phyloP scores from a whole-genome alignment of 1,140 invertebrate genomes.

The Sinonovacula constricta region DNA sequence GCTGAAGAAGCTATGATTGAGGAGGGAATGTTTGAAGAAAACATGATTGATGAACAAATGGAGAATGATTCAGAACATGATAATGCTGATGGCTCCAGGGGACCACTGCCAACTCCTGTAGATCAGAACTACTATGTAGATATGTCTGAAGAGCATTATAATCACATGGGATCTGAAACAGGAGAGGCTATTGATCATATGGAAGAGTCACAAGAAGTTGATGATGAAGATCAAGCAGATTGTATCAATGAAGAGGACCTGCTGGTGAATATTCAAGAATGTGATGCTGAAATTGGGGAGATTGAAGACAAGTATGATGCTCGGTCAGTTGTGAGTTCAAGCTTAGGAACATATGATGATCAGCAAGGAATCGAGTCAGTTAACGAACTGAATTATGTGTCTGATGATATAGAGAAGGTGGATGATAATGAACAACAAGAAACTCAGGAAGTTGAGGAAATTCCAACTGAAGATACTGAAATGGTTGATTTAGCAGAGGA shows the following conservation, averaged over 20 bases:
- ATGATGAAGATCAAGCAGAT: slow-evolving; percentile 1
- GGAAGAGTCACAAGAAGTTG: neutral
- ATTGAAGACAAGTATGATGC: neutral
- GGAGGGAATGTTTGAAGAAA: no score
- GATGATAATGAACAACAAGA: no score
- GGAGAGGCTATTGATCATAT: neutral
- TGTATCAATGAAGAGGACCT: neutral
- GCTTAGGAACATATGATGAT: neutral
- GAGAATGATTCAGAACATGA: neutral
- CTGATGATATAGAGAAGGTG: no score
- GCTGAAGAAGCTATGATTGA: no score
- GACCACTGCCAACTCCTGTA: neutral
- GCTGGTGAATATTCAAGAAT: neutral
- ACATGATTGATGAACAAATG: neutral
- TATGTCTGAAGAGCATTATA: neutral
- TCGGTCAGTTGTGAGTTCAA: neutral
- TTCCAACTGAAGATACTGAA: no score
- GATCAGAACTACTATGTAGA: neutral
- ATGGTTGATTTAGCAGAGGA: no score
- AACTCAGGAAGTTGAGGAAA: no score
- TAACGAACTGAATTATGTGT: no score
- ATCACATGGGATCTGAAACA: neutral
- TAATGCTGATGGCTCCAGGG: neutral
- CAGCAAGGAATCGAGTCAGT: neutral
- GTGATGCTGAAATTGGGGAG: neutral